Base-by-base conservation (phyloP, 92 coral and sea anemone genomes). In the Muricea muricata region DNA sequence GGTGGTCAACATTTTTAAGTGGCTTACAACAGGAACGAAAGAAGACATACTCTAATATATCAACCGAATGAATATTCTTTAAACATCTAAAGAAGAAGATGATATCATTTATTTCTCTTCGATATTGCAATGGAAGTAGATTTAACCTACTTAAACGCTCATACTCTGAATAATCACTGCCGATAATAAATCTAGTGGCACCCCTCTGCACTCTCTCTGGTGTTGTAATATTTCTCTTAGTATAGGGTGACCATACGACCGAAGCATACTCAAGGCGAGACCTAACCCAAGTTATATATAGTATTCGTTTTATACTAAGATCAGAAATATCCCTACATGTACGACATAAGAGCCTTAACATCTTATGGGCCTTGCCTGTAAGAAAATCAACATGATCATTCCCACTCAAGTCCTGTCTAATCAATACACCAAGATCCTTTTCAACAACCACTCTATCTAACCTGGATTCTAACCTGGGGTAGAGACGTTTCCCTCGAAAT, bases 361-460 rank as follows among this genome's bases (percentile, higher is more conserved):
- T 72, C 20, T 54, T 45, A 65, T 84, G 88, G 75, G 83, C 83
- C 77, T 82, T 37, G 31, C 55, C 10, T 10, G 74, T 14, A 20
- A 58, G 58, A 45, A 13, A 25, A 83, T 83, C 80, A 71, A 70
- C 79, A 55, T 83, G 87, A 15, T 61, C 39, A 84, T 84, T 84
- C 87, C 82, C 56, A 20, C 87, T 84, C 34, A 73, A 50, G 21
- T 73, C 50, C 21, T 84, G 14, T 14, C 42, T 73, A 8, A 45
- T 18, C 14, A 84, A 50, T 20, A 71, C 87, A 69, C 88, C 88
- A 30, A 83, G 80, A 55, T 83, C 87, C 56, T 83, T 83, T 41
- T 71, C 80, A 25, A 83, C 87, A 46, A n/a, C 3, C 15, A 84
- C 88, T 12, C 82, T 73, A n/a, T 84, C 88, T 17, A 45, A 45